Evolutionary conservation across 2,113 vertebrate genomes (phyloP), one percentile per base, ranked within the genome.

Genomic region (Platichthys stellatus): DNA sequence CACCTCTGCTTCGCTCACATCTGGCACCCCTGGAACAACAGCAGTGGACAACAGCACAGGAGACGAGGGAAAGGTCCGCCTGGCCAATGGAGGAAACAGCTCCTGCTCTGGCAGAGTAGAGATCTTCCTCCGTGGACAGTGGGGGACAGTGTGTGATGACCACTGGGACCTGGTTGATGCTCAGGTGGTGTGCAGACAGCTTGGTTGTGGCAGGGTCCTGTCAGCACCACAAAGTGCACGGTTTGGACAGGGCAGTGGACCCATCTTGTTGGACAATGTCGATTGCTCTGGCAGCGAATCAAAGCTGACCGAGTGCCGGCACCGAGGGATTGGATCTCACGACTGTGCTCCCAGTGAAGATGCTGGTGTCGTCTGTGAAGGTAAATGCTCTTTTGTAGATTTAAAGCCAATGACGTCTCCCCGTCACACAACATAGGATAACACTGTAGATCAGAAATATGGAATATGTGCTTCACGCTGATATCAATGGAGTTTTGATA

Each of bases 141-240:
- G 89, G 89, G 90, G 90, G 61, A 87, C 89, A 0, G 87, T 90
- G 62, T 92, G 90, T 79, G 86, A 90, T 5, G 89, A 92, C 53
- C 0, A 0, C 61, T 90, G 89, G 90, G 74, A 40, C 64, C 4
- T 74, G 63, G 0, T 2, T 0, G 69, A 92, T 69, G 89, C 87
- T 26, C 64, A 88, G 57, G 90, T 90, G 76, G 87, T 88, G 76
- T 92, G 90, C 10, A 86, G 84, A 70, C 89, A 92, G 76, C 62
- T 88, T 68, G 88, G 87, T 64, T 92, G 90, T 83, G 86, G 90
- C 17, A 82, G 53, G 23, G 85, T 28, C 2, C 0, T 67, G 18
- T 85, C 78, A 15, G 80, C 89, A 18, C 81, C 24, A 62, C 0
- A 0, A 0, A 0, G 0, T 0, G 85, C 88, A 10, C 21, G 0